Evolutionary conservation across 2,888 invertebrate genomes (phyloP), one percentile per base, ranked within the genome.

Genomic region (Agrochola lota): DNA sequence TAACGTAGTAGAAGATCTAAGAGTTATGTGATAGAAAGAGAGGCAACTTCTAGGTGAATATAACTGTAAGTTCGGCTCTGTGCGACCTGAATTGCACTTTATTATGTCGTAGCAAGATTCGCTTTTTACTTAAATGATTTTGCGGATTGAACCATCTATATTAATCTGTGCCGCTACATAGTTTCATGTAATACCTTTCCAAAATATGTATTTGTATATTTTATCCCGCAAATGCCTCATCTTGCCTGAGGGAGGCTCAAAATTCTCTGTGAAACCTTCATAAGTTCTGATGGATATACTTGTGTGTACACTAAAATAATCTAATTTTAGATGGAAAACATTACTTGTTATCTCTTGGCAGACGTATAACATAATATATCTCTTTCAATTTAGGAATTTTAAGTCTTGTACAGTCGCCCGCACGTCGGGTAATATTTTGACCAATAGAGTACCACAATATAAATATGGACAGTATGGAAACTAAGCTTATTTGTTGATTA

Each of bases 131-230:
- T 43, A 43, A 43, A 43, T 43, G 43, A 43, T 43, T 11, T 43
- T 43, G 43, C 43, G 43, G 43, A 43, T 9, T 43, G 43, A 43
- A 11, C 43, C 43, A 43, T 43, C 43, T 43, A 9, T 43, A 43
- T 9, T 11, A 43, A 43, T 43, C 43, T 43, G 1, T 43, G 43
- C 43, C 11, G 2, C 9, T 43, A 64, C 26, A 67, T 52, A 77
- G 57, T 74, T 35, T 86, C n/a, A 69, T 40, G 30, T 70, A 69
- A 62, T 72, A 74, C 55, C 74, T 63, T 52, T 30, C 30, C 30
- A 75, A 84, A 78, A 75, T 73, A 67, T 73, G 69, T 83, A 83
- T 69, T 80, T 76, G 70, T 80, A 67, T 85, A 85, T 87, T 77
- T 84, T 69, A 77, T 57, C n/a, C 73, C 57, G 15, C 68, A 77